Evolutionary conservation across 2,113 vertebrate species (phyloP), one percentile per base, ranked within the genome.

Genomic region (Perognathus longimembris): DNA sequence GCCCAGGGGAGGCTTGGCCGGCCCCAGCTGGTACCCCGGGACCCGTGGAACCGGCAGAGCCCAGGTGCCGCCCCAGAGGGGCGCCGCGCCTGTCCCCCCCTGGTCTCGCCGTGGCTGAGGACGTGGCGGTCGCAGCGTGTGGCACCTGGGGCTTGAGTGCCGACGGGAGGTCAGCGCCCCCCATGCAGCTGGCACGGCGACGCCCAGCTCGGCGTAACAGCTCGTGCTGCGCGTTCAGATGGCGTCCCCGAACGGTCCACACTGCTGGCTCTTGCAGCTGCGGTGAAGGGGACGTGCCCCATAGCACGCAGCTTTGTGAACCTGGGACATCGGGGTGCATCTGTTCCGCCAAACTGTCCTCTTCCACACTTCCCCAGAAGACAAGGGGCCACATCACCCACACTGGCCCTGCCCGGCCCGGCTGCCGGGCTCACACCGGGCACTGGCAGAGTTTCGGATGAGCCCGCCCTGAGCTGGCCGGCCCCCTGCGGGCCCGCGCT

Each of bases 401-500:
- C 24, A 7, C 32, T 24, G 59, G 50, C 30, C 24, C 61, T 70
- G 6, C 63, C 36, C 2, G 1, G 0, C 22, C 30, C 1, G 36
- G 7, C 45, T 4, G 1, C 0, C 0, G 20, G 42, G 32, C 83
- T 26, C 61, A 10, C 42, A n/a, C 17, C 0, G 1, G 1, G 7
- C 22, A 59, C 57, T 0, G 10, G 36, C 38, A 0, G 2, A 32
- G 32, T 34, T 84, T 78, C 78, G 6, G 0, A 1, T 0, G 26
- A 1, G 2, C 59, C 18, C 3, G 15, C 70, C 20, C 4, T 0
- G 34, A 12, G 17, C 9, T 32, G 20, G 66, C 57, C 20, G 75
- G n/a, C 54, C 0, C 5, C 14, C 21, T 1, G 34, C 0, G 6
- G 11, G 45, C 86, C 73, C 82, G 74, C 28, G 6, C 67, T 38